Evolutionary conservation across 1,140 invertebrate genomes (phyloP).

Genomic region (Drosophila hydei): DNA sequence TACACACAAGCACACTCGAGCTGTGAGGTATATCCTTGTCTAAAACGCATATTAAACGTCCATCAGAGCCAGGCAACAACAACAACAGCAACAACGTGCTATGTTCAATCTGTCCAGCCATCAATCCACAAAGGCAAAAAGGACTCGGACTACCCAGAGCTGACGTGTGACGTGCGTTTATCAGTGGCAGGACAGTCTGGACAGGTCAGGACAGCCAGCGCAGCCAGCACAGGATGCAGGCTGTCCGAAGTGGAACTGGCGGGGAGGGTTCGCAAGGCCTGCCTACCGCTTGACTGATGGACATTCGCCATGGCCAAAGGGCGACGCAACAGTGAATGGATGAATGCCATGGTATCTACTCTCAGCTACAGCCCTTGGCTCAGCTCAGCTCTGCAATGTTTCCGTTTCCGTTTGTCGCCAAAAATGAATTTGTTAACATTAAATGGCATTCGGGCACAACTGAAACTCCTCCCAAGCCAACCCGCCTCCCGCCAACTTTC

Average conservation of each 20-base stretch:
- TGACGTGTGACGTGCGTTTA: conserved; percentile 79
- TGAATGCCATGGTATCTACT: too few relatives aligned
- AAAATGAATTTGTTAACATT: conserved; percentile 76
- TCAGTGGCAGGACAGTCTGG: conserved; percentile 59
- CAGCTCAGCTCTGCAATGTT: conserved; percentile 34
- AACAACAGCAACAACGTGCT: conserved; percentile 26
- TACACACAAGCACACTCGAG: conserved; percentile 16
- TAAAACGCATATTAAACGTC: conserved; percentile 79
- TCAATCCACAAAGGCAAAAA: conserved; percentile 73
- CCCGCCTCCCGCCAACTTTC: background rate
- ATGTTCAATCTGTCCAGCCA: conserved; percentile 74
- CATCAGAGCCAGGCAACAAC: conserved; percentile 46
- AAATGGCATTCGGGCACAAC: conserved; percentile 52
- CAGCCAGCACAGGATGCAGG: conserved; percentile 9
- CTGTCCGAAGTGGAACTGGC: background rate
- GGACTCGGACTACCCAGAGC: conserved; percentile 57
- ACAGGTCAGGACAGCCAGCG: conserved; percentile 20
- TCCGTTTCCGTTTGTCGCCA: conserved; percentile 69
- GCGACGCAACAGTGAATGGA: background rate
- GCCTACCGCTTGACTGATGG: conserved; percentile 54
- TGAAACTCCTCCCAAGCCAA: background rate
- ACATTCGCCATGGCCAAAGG: conserved; percentile 13
- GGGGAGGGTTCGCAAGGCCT: background rate
- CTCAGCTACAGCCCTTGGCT: background rate
- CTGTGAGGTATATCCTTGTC: conserved; percentile 49